A percentile compares a stretch with the other conserved stretches of the same genome.
phyloP scores from a whole-genome alignment of 1,140 invertebrate genomes.

The Tetranychus urticae region DNA sequence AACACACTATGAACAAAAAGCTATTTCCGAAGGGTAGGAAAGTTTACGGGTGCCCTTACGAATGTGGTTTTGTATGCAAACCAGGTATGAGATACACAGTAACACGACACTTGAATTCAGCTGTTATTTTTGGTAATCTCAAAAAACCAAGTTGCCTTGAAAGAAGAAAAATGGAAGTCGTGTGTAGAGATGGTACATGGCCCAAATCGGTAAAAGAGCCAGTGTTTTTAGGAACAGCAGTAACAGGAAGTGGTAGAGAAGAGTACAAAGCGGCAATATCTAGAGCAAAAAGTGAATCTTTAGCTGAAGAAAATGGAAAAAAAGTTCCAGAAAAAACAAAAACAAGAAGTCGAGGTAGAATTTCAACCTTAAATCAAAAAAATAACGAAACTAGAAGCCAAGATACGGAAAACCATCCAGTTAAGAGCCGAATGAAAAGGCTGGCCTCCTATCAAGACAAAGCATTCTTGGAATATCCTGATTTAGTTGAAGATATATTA shows the following conservation, averaged over 20 bases:
- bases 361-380: neutral
- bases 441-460: neutral
- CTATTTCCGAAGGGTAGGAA: no score
- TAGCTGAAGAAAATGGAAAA: neutral
- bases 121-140: no score
- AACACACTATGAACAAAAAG: no score
- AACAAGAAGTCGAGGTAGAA: neutral
- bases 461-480: no score
- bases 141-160: slow-evolving; percentile 31
- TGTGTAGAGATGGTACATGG: no score
- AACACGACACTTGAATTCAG: no score
- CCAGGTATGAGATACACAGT: no score
- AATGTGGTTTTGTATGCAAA: no score
- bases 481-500: slow-evolving; percentile 24
- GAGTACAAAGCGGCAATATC: neutral
- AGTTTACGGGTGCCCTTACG: no score
- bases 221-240: slow-evolving; percentile 5
- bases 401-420: neutral
- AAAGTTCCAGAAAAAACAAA: neutral
- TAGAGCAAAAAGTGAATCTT: no score
- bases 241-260: neutral
- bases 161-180: no score
- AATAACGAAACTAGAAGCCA: neutral
- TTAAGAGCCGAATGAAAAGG: neutral
- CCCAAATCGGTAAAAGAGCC: no score